phyloP scores from a whole-genome alignment of 2,888 invertebrate species.

The Aethes cnicana region DNA sequence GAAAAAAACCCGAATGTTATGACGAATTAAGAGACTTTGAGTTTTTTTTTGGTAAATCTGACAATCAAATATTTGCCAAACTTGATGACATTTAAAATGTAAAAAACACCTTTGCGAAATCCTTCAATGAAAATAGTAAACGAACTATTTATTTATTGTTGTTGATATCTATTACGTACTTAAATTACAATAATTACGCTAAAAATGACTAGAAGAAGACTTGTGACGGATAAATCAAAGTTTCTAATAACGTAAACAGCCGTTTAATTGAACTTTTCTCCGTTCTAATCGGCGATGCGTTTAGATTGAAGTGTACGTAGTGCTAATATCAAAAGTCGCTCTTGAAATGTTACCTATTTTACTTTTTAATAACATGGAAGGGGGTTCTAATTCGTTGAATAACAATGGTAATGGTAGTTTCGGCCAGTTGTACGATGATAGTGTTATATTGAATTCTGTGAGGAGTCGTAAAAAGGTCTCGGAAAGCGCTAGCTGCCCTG shows the following conservation, averaged over 20 bases:
- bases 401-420: conserved; percentile 53
- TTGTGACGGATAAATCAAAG: conserved; percentile 50
- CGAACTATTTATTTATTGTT: conserved; percentile 49
- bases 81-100: neutral
- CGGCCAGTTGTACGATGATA: conserved; percentile 63
- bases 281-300: conserved; percentile 59
- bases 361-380: conserved; percentile 75
- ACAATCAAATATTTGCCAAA: neutral
- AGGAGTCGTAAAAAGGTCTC: conserved; percentile 83
- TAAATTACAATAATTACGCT: conserved; percentile 35
- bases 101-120: conserved; percentile 8
- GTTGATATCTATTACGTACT: conserved; percentile 40
- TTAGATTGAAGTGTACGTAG: conserved; percentile 60
- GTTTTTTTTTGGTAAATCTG: neutral
- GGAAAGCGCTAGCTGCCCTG: conserved; percentile 92
- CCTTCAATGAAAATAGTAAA: conserved; percentile 39
- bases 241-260: conserved; percentile 44
- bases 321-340: conserved; percentile 46
- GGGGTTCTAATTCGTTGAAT: conserved; percentile 58
- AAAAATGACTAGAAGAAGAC: conserved; percentile 61
- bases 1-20: too few species aligned
- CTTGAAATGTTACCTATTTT: conserved; percentile 73
- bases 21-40: neutral
- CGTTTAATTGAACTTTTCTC: conserved; percentile 46
- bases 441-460: conserved; percentile 71